phyloP scores from a whole-genome alignment of 2,888 invertebrate genomes.

The Melanargia galathea region DNA sequence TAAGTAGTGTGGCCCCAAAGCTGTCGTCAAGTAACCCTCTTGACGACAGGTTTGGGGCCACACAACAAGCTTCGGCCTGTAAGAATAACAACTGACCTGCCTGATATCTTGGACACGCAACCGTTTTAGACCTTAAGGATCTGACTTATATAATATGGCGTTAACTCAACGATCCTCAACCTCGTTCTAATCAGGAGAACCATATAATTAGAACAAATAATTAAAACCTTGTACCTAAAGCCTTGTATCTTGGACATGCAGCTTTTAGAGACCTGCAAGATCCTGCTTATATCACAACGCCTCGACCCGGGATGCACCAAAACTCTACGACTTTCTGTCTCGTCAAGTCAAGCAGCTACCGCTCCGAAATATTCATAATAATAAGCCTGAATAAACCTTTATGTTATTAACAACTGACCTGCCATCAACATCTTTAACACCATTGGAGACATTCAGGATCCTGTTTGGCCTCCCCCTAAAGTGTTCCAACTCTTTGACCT shows the following conservation, averaged over 20 bases:
- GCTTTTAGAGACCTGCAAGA: slow-evolving; percentile 99
- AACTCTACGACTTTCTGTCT: slow-evolving; percentile 55
- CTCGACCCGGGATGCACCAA: not conserved
- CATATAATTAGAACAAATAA: too few species aligned
- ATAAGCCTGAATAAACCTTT: too few species aligned
- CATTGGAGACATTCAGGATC: not conserved
- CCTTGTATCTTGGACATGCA: slow-evolving; percentile 99
- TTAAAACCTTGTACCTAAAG: too few species aligned
- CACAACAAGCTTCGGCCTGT: too few species aligned
- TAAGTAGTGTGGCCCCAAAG: too few species aligned
- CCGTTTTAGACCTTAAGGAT: slow-evolving; percentile 99
- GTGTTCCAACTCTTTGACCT: too few species aligned
- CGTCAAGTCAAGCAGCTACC: slow-evolving; percentile 98
- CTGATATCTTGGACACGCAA: slow-evolving; percentile 98
- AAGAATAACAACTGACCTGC: not conserved
- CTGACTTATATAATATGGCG: too few species aligned
- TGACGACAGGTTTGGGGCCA: too few species aligned
- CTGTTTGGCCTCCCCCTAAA: too few species aligned
- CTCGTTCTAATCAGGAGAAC: too few species aligned
- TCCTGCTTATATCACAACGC: slow-evolving; percentile 81
- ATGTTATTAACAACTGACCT: slow-evolving; percentile 92
- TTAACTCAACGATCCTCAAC: slow-evolving; percentile 99
- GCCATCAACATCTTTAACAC: not conserved
- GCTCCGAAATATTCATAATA: too few species aligned
- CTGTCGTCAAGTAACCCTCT: too few species aligned